phyloP scores from a whole-genome alignment of 2,797 vertebrate species.

The Neosalanx taihuensis region DNA sequence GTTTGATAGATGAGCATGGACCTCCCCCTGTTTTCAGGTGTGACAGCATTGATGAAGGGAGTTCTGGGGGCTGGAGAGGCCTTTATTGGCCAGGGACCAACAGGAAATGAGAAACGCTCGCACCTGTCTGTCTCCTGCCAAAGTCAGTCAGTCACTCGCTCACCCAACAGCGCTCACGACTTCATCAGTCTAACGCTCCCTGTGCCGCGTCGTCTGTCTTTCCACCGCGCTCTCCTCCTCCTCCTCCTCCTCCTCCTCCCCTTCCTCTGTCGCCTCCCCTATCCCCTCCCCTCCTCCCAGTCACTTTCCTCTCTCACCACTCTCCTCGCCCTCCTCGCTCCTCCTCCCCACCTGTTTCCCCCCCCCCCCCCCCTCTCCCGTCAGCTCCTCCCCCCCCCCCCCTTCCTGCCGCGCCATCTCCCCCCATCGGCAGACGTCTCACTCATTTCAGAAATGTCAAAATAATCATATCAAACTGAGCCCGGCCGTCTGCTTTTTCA shows the following conservation, averaged over 20 bases:
- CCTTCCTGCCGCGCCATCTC: constrained; percentile 6
- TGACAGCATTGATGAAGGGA: not conserved
- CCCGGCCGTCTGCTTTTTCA: constrained; percentile 5
- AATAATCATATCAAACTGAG: constrained; percentile 65
- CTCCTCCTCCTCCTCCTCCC: not conserved
- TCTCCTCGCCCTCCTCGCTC: not conserved
- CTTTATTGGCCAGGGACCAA: not conserved
- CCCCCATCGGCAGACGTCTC: constrained; percentile 38
- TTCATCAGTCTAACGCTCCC: constrained; percentile 39
- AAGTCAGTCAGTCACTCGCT: constrained; percentile 27
- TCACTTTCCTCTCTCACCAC: not conserved
- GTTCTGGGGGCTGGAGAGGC: not conserved
- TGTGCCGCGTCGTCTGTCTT: not conserved
- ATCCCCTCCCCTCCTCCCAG: not conserved
- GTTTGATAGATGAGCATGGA: too few relatives aligned
- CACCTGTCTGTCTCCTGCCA: constrained; percentile 12
- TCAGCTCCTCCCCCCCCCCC: not conserved
- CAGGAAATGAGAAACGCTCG: constrained; percentile 1
- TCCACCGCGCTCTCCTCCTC: not conserved
- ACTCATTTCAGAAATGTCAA: constrained; percentile 65
- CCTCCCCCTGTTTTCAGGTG: not conserved
- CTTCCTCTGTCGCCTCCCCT: not conserved
- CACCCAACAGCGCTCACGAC: constrained; percentile 47
- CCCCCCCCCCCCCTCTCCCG: not conserved
- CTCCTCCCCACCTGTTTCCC: not conserved